Conservation (phyloP, 2,888 invertebrate species). For the Epinotia brunnichana region DNA sequence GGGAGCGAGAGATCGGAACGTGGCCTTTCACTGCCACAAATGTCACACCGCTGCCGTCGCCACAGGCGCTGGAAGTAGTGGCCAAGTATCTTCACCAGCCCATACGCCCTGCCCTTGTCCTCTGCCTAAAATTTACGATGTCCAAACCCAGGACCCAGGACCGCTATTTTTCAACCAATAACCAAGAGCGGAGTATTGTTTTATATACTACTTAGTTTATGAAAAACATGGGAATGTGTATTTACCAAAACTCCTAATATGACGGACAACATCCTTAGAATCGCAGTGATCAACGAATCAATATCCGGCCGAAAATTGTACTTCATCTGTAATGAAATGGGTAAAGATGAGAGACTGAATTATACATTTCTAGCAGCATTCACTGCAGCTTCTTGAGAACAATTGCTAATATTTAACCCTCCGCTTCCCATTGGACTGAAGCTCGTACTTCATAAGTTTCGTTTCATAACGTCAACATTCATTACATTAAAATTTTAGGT, state of each 20-base stretch:
- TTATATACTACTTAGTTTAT: neutral
- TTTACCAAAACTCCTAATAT: conserved; percentile 12
- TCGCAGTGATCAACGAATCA: neutral
- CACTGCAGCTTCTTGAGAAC: no score
- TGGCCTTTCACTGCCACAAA: no score
- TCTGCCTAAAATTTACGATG: no score
- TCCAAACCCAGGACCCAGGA: neutral
- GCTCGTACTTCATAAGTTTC: no score
- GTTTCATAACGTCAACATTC: no score
- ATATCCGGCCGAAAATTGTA: neutral
- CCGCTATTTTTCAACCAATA: neutral
- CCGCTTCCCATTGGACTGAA: no score
- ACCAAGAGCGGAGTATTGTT: neutral
- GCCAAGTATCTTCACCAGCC: neutral
- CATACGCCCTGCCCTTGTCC: no score
- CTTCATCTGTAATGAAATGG: neutral
- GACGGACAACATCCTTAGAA: neutral
- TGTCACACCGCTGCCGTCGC: no score
- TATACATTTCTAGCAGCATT: neutral
- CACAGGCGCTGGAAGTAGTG: neutral
- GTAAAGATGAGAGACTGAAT: neutral
- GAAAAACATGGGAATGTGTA: neutral
- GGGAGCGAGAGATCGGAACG: no score
- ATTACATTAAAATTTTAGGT: no score
- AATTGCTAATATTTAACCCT: no score